phyloP scores from a whole-genome alignment of 2,797 vertebrate genomes.

The Danio aesculapii region DNA sequence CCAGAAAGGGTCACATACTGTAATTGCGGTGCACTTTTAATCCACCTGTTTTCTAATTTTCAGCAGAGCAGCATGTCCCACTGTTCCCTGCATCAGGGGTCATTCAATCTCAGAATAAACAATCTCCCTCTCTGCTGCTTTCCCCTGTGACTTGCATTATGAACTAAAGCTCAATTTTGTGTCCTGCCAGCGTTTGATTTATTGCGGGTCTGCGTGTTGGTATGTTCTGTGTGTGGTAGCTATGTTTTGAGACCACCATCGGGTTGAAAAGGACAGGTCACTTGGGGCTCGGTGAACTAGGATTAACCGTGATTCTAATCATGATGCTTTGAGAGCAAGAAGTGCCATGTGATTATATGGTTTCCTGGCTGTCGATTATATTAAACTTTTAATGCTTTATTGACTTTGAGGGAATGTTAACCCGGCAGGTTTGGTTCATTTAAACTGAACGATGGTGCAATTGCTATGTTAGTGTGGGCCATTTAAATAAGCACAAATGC shows the following conservation, averaged over 20 bases:
- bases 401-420: not conserved
- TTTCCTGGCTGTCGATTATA: not conserved
- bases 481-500: too few relatives aligned
- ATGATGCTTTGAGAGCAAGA: not conserved
- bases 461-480: too few relatives aligned
- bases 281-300: constrained; percentile 7
- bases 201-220: constrained; percentile 14
- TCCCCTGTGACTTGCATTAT: constrained; percentile 18
- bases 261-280: constrained; percentile 29
- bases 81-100: constrained; percentile 15
- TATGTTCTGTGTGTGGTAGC: constrained; percentile 15
- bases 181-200: constrained; percentile 39
- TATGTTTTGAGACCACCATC: constrained; percentile 31
- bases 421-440: too few relatives aligned
- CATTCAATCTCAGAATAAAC: constrained; percentile 39
- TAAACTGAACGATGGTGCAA: too few relatives aligned
- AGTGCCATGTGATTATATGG: not conserved
- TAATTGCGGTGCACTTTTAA: constrained; percentile 48
- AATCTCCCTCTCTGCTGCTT: constrained; percentile 34
- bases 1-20: constrained; percentile 1
- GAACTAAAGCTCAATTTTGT: constrained; percentile 25
- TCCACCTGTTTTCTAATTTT: constrained; percentile 29
- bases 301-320: not conserved
- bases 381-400: not conserved
- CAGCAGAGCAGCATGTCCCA: constrained; percentile 33